Evolutionary conservation across 2,797 vertebrate genomes (phyloP).

Genomic region (Hemitrygon akajei): DNA sequence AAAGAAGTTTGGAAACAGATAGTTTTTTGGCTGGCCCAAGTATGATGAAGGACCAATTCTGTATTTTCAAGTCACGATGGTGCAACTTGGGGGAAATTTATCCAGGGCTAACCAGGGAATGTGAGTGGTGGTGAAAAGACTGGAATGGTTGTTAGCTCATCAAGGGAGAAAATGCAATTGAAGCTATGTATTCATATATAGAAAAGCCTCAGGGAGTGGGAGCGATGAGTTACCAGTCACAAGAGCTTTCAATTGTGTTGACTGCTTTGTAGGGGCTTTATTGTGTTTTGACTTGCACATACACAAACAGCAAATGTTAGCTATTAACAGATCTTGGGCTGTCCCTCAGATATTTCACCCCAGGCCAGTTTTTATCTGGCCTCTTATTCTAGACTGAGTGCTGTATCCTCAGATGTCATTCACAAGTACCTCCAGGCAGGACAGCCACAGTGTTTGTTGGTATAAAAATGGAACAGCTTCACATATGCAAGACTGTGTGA

Average conservation of each 20-base stretch:
- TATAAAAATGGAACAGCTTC: neutral
- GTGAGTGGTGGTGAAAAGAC: neutral
- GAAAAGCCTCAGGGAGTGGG: neutral
- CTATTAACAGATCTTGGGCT: neutral
- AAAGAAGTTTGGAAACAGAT: neutral
- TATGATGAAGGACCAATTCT: too few relatives aligned
- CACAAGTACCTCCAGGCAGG: neutral
- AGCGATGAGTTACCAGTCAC: neutral
- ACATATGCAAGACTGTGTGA: neutral
- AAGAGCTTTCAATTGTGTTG: neutral
- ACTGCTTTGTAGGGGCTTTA: neutral
- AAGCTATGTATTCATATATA: neutral
- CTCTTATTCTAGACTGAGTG: neutral
- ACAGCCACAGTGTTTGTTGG: neutral
- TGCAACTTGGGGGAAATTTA: neutral
- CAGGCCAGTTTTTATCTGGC: neutral
- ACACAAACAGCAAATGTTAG: neutral
- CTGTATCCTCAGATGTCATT: neutral
- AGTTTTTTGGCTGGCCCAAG: too few relatives aligned
- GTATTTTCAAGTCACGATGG: too few relatives aligned
- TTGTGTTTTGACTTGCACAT: neutral
- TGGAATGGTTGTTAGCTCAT: neutral
- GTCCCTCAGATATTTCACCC: neutral
- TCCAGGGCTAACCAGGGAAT: neutral
- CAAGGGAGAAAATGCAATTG: neutral